A percentile compares a stretch with the other conserved stretches of the same genome.
These are phyloP conservation scores for Perizoma affinitatum DNA, from an alignment of 2,888 invertebrate species.

Conservation along the genomic window DNA sequence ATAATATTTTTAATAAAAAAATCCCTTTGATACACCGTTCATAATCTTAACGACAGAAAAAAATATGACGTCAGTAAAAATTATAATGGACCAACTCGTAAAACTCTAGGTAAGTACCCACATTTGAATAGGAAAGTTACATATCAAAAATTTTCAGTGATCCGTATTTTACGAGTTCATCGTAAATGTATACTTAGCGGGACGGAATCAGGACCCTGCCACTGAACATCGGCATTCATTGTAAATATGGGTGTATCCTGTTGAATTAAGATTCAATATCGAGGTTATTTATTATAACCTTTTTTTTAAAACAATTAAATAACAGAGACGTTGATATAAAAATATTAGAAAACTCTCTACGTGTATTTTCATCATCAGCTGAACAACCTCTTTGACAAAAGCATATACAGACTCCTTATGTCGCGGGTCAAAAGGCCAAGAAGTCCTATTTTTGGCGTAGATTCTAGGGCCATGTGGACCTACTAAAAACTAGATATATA, in stretches of 20 bases:
- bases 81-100: conserved; percentile 79
- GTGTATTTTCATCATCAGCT: no score
- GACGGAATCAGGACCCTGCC: conserved; percentile 53
- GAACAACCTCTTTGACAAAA: no score
- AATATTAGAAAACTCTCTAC: no score
- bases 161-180: conserved; percentile 82
- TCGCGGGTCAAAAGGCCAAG: no score
- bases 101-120: conserved; percentile 49
- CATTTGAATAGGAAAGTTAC: conserved; percentile 84
- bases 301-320: no score
- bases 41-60: conserved; percentile 71
- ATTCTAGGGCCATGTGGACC: no score
- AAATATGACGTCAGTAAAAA: conserved; percentile 80
- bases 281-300: no score
- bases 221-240: background rate
- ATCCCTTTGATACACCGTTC: conserved; percentile 74
- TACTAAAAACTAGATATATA: no score
- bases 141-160: conserved; percentile 84
- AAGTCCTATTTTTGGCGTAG: no score
- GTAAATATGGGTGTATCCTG: conserved; percentile 4
- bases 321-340: no score
- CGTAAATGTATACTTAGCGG: conserved; percentile 82
- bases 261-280: background rate
- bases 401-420: no score
- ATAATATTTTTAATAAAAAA: conserved; percentile 70